A percentile compares a stretch with the other conserved stretches of the same genome.
Evolutionary conservation across 2,888 invertebrate genomes (phyloP).

Genomic region (Nomada hirtipes): DNA sequence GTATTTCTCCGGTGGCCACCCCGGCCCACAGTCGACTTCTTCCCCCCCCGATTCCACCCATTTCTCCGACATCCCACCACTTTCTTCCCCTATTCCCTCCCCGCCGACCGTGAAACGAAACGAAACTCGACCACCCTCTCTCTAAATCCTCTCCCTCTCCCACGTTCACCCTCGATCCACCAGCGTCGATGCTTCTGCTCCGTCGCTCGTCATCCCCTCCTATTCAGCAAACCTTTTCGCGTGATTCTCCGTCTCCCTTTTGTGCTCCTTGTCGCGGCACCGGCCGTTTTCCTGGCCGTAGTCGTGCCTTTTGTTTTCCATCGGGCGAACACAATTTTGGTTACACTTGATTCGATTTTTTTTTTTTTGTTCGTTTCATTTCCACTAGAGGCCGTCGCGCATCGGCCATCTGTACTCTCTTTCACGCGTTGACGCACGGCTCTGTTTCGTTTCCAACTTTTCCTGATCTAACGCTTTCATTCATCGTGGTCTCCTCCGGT

Average conservation of each 20-base stretch:
- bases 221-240: conserved; percentile 17
- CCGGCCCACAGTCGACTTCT: conserved; percentile 67
- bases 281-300: conserved; percentile 26
- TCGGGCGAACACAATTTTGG: conserved; percentile 79
- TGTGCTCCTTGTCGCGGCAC: conserved; percentile 41
- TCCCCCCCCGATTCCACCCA: conserved; percentile 64
- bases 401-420: conserved; percentile 38
- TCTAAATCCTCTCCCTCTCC: conserved; percentile 21
- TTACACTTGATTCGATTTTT: conserved; percentile 79
- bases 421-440: conserved; percentile 34
- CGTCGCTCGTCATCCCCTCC: conserved; percentile 38
- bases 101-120: conserved; percentile 59
- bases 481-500: not conserved
- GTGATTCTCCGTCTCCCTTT: not conserved
- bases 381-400: conserved; percentile 65
- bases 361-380: conserved; percentile 77
- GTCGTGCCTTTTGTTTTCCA: conserved; percentile 77
- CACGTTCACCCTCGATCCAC: not conserved
- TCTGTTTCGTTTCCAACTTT: conserved; percentile 17
- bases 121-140: conserved; percentile 52
- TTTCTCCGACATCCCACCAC: conserved; percentile 41
- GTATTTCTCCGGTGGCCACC: conserved; percentile 78
- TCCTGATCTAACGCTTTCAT: conserved; percentile 7
- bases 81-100: conserved; percentile 43
- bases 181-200: conserved; percentile 7